Evolutionary conservation across 2,888 invertebrate genomes (phyloP).

Genomic region (Conus canariensis): DNA sequence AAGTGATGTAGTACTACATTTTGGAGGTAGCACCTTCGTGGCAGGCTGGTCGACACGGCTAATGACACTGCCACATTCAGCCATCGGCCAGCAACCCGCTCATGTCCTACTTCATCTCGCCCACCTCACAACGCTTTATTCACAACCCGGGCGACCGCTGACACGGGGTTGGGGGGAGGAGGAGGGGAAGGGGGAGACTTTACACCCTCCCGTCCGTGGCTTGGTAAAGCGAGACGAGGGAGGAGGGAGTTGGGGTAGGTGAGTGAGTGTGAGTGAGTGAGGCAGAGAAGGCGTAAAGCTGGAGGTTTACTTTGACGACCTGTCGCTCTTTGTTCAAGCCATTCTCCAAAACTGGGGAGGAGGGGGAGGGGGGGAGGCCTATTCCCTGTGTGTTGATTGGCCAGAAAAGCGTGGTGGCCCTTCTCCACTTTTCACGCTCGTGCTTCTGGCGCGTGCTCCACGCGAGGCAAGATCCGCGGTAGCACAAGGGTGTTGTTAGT

Average conservation of each 20-base stretch:
- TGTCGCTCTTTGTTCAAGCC: constrained; percentile 25
- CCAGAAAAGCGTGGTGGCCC: not conserved
- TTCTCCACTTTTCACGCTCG: not conserved
- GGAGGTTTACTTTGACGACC: not conserved
- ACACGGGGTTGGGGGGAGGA: not conserved
- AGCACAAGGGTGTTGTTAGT: not conserved
- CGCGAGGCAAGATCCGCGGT: not conserved
- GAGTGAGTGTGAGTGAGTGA: not conserved
- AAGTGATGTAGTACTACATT: no score
- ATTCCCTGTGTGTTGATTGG: constrained; percentile 14
- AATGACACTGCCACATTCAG: no score
- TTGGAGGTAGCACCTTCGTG: no score
- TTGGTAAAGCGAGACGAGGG: not conserved
- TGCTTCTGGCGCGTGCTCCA: constrained; percentile 5
- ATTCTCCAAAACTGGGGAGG: not conserved
- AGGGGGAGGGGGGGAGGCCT: not conserved
- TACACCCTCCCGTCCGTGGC: constrained; percentile 1
- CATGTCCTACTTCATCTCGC: not conserved
- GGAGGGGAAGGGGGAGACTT: not conserved
- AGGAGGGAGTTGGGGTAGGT: not conserved
- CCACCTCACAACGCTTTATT: constrained; percentile 16
- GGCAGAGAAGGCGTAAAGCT: not conserved
- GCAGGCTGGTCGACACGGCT: no score
- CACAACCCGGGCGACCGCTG: not conserved
- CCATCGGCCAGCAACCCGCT: no score